phyloP scores from a whole-genome alignment of 37 sponge, comb jelly and placozoan species.

The Aplysina aerophoba region DNA sequence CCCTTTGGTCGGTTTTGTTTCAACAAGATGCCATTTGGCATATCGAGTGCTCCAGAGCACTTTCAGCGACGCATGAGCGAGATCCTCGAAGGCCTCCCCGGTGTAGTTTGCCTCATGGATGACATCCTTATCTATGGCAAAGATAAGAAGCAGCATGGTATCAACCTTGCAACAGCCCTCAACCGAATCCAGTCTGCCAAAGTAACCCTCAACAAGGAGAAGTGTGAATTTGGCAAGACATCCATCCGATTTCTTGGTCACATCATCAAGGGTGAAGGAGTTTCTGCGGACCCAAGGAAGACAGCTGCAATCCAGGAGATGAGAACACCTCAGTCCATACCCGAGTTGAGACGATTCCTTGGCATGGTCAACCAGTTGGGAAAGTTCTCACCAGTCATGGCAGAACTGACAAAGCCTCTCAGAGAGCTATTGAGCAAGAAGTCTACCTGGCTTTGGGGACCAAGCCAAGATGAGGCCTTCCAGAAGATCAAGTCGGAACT shows the following conservation, averaged over 20 bases:
- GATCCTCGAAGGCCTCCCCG: constrained; percentile 34
- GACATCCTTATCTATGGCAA: constrained; percentile 45
- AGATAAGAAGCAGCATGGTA: constrained; percentile 32
- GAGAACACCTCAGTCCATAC: constrained; percentile 3
- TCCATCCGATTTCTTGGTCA: constrained; percentile 39
- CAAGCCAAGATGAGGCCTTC: constrained; percentile 40
- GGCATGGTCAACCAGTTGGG: constrained; percentile 50
- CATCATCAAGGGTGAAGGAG: no score
- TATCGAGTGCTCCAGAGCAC: constrained; percentile 23
- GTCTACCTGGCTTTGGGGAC: constrained; percentile 31
- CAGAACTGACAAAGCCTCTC: constrained; percentile 38
- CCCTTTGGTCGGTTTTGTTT: constrained; percentile 18
- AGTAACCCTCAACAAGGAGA: constrained; percentile 45
- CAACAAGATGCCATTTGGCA: constrained; percentile 27
- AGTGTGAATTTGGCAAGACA: constrained; percentile 33
- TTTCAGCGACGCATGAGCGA: constrained; percentile 9
- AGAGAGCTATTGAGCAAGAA: constrained; percentile 26
- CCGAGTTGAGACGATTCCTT: constrained; percentile 31
- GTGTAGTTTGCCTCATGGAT: constrained; percentile 41
- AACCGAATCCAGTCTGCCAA: not conserved
- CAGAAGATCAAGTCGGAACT: constrained; percentile 36
- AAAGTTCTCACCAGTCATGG: constrained; percentile 34
- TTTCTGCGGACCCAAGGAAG: constrained; percentile 37
- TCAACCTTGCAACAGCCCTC: not conserved
- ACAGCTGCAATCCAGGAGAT: constrained; percentile 13